A percentile compares a stretch with the other conserved stretches of the same genome.
Conservation (phyloP, 2,888 invertebrate species). For the Prosapia bicincta region DNA sequence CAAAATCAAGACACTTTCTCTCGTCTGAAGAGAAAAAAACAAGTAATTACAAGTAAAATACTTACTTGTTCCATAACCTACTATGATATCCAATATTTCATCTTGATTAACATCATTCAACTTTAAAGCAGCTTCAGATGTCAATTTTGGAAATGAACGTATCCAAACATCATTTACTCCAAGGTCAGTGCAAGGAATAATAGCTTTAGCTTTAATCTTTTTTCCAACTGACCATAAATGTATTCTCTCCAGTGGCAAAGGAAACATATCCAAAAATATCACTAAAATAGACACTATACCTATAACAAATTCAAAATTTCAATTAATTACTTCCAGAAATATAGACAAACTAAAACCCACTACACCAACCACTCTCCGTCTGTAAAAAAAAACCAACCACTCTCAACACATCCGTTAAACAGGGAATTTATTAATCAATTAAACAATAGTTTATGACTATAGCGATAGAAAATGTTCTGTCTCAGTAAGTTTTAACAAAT, state of each 20-base stretch:
- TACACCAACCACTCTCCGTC: no score
- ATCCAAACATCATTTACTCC: constrained; percentile 62
- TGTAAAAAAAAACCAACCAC: no score
- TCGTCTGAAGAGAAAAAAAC: background rate
- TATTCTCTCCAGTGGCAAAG: constrained; percentile 58
- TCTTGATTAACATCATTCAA: constrained; percentile 69
- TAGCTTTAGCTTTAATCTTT: constrained; percentile 42
- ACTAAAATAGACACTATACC: constrained; percentile 61
- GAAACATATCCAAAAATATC: constrained; percentile 61
- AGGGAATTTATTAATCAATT: no score
- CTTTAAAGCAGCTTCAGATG: constrained; percentile 70
- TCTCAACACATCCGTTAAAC: no score
- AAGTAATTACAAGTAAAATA: background rate
- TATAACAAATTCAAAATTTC: constrained; percentile 46
- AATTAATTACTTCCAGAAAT: no score
- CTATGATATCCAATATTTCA: constrained; percentile 64
- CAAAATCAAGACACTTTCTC: background rate
- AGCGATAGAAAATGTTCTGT: no score
- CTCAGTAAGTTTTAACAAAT: no score
- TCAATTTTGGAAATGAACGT: constrained; percentile 62
- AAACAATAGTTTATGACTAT: no score
- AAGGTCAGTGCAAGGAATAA: constrained; percentile 59
- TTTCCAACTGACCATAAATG: constrained; percentile 54
- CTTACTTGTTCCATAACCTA: constrained; percentile 74
- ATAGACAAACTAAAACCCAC: no score